A percentile compares a stretch with the other conserved stretches of the same genome.
Evolutionary conservation across 1,140 invertebrate species (phyloP).

Genomic region (Cylas formicarius): DNA sequence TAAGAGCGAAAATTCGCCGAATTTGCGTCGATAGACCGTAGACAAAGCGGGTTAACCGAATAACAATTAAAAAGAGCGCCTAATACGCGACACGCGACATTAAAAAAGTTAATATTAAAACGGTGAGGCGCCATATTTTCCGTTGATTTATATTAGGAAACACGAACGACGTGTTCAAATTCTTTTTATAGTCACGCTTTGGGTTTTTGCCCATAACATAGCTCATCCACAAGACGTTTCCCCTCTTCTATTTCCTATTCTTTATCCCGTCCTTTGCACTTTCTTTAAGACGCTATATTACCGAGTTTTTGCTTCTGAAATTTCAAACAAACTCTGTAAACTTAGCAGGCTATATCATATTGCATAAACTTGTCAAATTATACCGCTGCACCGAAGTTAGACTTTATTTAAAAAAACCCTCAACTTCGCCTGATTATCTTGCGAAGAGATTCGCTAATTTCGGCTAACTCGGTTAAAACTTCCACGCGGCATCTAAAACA

Average conservation of each 20-base stretch:
- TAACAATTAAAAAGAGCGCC: too few relatives aligned
- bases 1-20: too few relatives aligned
- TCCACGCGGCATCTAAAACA: conserved; percentile 12
- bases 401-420: conserved; percentile 12
- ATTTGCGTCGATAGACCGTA: too few relatives aligned
- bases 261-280: conserved; percentile 1
- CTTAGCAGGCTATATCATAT: conserved; percentile 5
- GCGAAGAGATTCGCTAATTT: conserved; percentile 15
- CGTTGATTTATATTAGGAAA: conserved; percentile 4
- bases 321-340: conserved; percentile 12
- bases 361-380: conserved; percentile 16
- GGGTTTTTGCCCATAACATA: conserved; percentile 3
- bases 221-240: conserved; percentile 3
- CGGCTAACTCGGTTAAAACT: conserved; percentile 14
- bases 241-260: conserved; percentile 1
- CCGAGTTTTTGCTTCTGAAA: conserved; percentile 3
- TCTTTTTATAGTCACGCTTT: conserved; percentile 5
- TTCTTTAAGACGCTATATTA: conserved; percentile 2
- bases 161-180: not conserved
- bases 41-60: too few relatives aligned
- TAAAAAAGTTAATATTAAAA: conserved; percentile 1
- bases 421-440: conserved; percentile 12
- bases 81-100: too few relatives aligned
- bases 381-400: conserved; percentile 11
- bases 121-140: not conserved